Base-by-base conservation (phyloP, 2,888 invertebrate genomes). In the Spialia ferax region DNA sequence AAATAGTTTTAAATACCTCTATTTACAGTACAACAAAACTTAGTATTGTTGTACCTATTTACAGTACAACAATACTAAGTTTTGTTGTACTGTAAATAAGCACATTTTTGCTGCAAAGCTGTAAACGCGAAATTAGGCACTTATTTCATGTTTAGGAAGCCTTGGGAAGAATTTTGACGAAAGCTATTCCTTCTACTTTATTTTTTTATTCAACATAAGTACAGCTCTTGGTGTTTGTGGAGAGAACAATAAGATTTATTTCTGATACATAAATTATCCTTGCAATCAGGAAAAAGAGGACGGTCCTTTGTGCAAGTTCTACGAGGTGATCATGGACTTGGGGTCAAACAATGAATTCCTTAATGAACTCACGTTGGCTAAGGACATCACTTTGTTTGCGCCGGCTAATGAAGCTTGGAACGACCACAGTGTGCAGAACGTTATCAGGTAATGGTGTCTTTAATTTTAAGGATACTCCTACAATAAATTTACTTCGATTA, bases 381-480 rank as follows among this genome's bases (percentile, higher is more conserved):
- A 95, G 68, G 96, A 97, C 75, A 95, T 98, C 23, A 98, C 98
- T 2, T 94, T 98, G 68, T 97, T 98, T 84, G 98, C 98, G 1
- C 98, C 98, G 0, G 97, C 97, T 79, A 98, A 98, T 83, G 96
- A 96, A 71, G 98, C 98, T 13, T 97, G 98, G 96, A 95, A 95
- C 57, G 96, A 96, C 74, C 95, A 96, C 56, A 96, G 96, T 72
- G 95, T 97, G n/a, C 95, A 96, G 77, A 95, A 96, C 78, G 94
- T 97, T 70, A 88, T 96, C 63, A 94, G 95, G 95, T 95, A 70
- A 61, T 57, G 22, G 13, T 50, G 26, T 66, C 15, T 23, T 48
- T 48, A 48, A 48, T 48, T 48, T 48, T 48, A 20, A 42, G 42
- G 2, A 15, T 15, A n/a, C 7, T 15, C 2, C 15, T 42, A 42